phyloP scores from a whole-genome alignment of 2,888 invertebrate species.

The Drosophila percnosoma region DNA sequence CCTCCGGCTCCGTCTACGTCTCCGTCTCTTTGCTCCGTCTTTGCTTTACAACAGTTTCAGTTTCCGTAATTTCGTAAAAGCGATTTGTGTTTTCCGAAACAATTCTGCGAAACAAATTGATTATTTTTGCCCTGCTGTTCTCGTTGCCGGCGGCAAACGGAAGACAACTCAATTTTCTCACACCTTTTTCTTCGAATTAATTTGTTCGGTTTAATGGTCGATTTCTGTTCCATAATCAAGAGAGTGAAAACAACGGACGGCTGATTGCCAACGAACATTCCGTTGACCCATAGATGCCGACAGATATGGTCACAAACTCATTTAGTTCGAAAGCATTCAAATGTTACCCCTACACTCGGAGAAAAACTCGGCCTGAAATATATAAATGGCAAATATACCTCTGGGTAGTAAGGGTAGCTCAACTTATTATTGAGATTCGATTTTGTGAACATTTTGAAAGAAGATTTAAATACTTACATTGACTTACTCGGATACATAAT shows the following conservation, averaged over 20 bases:
- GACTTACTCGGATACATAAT: not conserved
- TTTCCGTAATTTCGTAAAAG: conserved; percentile 74
- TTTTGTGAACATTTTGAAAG: not conserved
- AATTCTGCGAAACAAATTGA: conserved; percentile 79
- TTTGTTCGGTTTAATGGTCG: conserved; percentile 61
- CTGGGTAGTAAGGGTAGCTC: not conserved
- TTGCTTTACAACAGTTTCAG: conserved; percentile 69
- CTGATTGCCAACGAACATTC: conserved; percentile 22
- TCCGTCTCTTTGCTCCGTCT: conserved; percentile 1
- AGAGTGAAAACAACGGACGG: conserved; percentile 11
- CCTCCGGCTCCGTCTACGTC: not conserved
- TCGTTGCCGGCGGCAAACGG: conserved; percentile 44
- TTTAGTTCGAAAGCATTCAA: conserved; percentile 6
- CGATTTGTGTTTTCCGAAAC: conserved; percentile 62
- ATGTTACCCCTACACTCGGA: conserved; percentile 7
- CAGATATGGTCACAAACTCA: conserved; percentile 1
- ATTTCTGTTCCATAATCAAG: conserved; percentile 40
- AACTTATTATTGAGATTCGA: not conserved
- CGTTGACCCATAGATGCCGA: conserved; percentile 17
- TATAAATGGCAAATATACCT: not conserved
- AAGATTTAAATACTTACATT: not conserved
- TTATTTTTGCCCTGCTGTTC: conserved; percentile 53
- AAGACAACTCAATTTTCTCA: conserved; percentile 80
- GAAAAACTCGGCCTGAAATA: not conserved
- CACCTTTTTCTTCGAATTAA: conserved; percentile 79